Percentiles rank a stretch among this genome's conserved stretches.
phyloP scores from a whole-genome alignment of 1,140 invertebrate genomes.

The Drosophila carrolli region DNA sequence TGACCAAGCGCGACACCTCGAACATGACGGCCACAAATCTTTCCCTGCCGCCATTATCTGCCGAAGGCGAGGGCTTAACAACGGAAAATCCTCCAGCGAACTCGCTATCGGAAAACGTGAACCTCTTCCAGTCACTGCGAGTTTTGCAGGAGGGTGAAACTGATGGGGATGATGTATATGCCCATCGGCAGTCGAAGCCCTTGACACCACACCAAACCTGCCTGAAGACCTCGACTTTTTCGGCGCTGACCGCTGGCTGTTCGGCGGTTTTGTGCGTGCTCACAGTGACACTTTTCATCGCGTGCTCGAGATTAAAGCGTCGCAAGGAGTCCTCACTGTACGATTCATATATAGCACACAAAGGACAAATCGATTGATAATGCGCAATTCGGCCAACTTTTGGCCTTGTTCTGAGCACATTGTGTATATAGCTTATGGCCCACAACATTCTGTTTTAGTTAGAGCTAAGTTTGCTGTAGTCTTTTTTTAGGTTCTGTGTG shows the following conservation, averaged over 20 bases:
- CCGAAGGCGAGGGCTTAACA: slow-evolving; percentile 45
- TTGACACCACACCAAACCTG: slow-evolving; percentile 88
- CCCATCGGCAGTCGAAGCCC: slow-evolving; percentile 72
- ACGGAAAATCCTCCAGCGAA: slow-evolving; percentile 52
- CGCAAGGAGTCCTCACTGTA: slow-evolving; percentile 78
- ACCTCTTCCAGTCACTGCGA: slow-evolving; percentile 93
- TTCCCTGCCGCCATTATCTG: slow-evolving; percentile 42
- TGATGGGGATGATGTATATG: slow-evolving; percentile 86
- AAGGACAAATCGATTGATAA: slow-evolving; percentile 83
- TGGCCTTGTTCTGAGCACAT: slow-evolving; percentile 28
- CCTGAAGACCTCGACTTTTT: slow-evolving; percentile 90
- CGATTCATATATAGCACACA: slow-evolving; percentile 81
- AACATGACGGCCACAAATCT: slow-evolving; percentile 76
- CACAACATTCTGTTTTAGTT: slow-evolving; percentile 58
- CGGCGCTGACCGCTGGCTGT: slow-evolving; percentile 89
- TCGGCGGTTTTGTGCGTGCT: slow-evolving; percentile 89
- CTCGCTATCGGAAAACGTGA: slow-evolving; percentile 92
- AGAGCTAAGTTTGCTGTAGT: slow-evolving; percentile 41
- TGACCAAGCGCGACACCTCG: slow-evolving; percentile 88
- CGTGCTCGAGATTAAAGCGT: slow-evolving; percentile 89
- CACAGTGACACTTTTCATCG: slow-evolving; percentile 88
- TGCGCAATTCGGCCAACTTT: not conserved
- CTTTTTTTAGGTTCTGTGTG: slow-evolving; percentile 44
- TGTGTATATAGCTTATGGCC: slow-evolving; percentile 59
- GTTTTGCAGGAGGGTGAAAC: slow-evolving; percentile 94